Evolutionary conservation across 2,888 invertebrate species (phyloP), one percentile per base, ranked within the genome.

Genomic region (Athalia circularis): DNA sequence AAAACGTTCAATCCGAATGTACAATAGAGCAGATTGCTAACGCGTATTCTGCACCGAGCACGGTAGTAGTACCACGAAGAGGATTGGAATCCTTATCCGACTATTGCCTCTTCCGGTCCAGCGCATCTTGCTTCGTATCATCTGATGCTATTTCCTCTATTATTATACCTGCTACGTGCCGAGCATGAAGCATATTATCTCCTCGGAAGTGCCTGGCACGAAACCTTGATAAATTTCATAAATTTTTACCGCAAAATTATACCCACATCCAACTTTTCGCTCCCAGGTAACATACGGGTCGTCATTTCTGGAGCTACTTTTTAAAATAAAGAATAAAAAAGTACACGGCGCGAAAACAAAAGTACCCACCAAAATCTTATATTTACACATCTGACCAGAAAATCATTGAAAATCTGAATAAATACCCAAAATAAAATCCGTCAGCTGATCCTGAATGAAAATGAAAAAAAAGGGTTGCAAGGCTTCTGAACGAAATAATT

Each of bases 121-220:
- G 48, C 75, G 75, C 75, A 75, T 64, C 75, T 62, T 75, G 75
- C 75, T 75, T 64, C 62, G 70, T 80, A 81, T 80, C 77, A 80
- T 79, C 78, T 61, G 80, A 85, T 83, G 80, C 79, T 82, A 80
- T 87, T 87, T 85, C 82, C 84, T 84, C 75, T 64, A 62, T 87
- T 84, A 85, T 85, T 86, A 84, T 83, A 80, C 80, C 80, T 80
- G 67, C 75, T 84, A 87, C 87, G 87, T 88, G 87, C 83, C 79
- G 82, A 50, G 85, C 85, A 86, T 75, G 52, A 62, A 75, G 62
- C 61, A 75, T 64, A 62, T 64, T 75, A 75, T 64, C 75, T 62
- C 29, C 29, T 75, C 9, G 50, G 45, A 75, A 75, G 64, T 62
- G 50, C 64, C 29, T 2, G 29, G 29, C 75, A 75, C 72, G 72